phyloP scores from a whole-genome alignment of 2,797 vertebrate species.

The Lutjanus campechanus region DNA sequence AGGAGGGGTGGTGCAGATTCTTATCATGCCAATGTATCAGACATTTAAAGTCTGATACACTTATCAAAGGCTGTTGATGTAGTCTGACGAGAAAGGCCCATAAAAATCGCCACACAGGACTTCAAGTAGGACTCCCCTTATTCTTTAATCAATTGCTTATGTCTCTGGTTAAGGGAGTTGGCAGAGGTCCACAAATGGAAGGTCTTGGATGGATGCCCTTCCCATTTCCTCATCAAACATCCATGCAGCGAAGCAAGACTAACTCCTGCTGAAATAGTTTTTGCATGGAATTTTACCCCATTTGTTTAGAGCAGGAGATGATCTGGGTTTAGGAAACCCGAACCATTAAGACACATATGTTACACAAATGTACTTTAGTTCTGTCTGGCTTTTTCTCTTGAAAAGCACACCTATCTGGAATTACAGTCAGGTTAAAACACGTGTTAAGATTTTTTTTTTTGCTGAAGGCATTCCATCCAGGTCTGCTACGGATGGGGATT shows the following conservation, averaged over 20 bases:
- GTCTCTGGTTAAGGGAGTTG: constrained; percentile 46
- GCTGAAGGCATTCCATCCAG: constrained; percentile 56
- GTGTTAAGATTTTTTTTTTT: constrained; percentile 44
- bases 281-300: constrained; percentile 32
- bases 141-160: constrained; percentile 53
- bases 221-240: constrained; percentile 63
- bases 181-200: constrained; percentile 55
- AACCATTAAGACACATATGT: constrained; percentile 31
- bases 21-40: constrained; percentile 35
- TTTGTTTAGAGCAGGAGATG: constrained; percentile 41
- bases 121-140: constrained; percentile 43
- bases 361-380: constrained; percentile 20
- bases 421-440: constrained; percentile 41
- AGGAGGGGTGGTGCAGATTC: constrained; percentile 30
- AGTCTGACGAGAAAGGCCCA: constrained; percentile 58
- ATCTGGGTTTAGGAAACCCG: constrained; percentile 41
- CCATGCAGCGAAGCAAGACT: constrained; percentile 44
- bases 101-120: constrained; percentile 53
- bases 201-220: constrained; percentile 65
- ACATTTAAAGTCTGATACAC: constrained; percentile 45
- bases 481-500: constrained; percentile 65
- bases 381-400: background rate
- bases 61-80: constrained; percentile 59
- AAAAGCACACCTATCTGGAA: constrained; percentile 35
- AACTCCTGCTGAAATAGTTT: constrained; percentile 40